Conservation (phyloP, 2,888 invertebrate species). For the Hoplodrina ambigua region DNA sequence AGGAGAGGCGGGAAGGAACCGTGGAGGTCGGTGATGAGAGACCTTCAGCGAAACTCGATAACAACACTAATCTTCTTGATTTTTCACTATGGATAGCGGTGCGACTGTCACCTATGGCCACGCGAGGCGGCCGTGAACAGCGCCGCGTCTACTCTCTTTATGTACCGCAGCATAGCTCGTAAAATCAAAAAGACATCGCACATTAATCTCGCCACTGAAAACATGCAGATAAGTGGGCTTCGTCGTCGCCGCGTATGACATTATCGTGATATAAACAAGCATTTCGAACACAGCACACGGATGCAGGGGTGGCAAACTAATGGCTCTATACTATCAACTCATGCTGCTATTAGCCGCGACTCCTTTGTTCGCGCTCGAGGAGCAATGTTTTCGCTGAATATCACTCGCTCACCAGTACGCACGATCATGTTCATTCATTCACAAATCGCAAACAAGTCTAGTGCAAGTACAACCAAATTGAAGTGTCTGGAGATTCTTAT, state of each 20-base stretch:
- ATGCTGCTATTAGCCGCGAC: conserved; percentile 79
- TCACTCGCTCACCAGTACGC: conserved; percentile 84
- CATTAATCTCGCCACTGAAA: conserved; percentile 82
- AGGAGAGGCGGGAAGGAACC: conserved; percentile 64
- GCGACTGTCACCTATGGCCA: conserved; percentile 73
- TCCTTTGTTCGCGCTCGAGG: conserved; percentile 68
- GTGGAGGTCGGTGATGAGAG: conserved; percentile 84
- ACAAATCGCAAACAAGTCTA: conserved; percentile 81
- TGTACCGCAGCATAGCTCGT: conserved; percentile 82
- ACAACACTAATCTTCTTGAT: conserved; percentile 83
- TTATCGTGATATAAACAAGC: conserved; percentile 77
- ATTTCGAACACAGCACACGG: conserved; percentile 84
- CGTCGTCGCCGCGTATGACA: conserved; percentile 73
- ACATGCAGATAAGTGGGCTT: conserved; percentile 84
- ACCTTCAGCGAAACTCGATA: conserved; percentile 89
- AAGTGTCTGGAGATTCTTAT: conserved; percentile 55
- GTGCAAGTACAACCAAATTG: conserved; percentile 88
- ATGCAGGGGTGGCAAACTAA: conserved; percentile 85
- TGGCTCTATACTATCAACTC: conserved; percentile 79
- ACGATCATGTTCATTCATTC: conserved; percentile 74
- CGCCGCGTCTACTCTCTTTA: conserved; percentile 71
- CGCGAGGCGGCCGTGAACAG: conserved; percentile 69
- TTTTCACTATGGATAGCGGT: conserved; percentile 87
- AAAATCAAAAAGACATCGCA: conserved; percentile 90
- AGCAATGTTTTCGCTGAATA: conserved; percentile 86